Percentiles rank a stretch among this genome's conserved stretches.
phyloP scores from a whole-genome alignment of 2,888 invertebrate genomes.

The Brachypterus glaber region DNA sequence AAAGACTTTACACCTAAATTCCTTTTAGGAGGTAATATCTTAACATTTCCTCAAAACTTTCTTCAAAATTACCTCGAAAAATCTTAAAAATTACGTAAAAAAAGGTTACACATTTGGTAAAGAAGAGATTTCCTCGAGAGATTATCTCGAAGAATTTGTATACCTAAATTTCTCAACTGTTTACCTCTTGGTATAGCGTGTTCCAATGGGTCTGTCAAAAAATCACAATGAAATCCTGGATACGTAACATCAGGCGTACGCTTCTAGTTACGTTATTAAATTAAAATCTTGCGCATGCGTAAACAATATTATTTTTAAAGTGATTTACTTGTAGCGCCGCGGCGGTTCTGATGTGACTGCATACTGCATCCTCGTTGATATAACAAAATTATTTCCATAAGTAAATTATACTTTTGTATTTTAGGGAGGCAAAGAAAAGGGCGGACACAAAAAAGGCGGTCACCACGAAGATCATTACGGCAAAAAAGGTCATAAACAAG shows the following conservation, averaged over 20 bases:
- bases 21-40: too few relatives aligned
- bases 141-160: not conserved
- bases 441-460: constrained; percentile 44
- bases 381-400: not conserved
- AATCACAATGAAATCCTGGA: not conserved
- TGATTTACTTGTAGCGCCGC: not conserved
- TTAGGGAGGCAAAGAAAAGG: constrained; percentile 52
- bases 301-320: constrained; percentile 1
- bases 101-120: too few relatives aligned
- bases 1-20: not conserved
- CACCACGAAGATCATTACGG: constrained; percentile 48
- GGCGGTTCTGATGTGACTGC: not conserved
- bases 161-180: not conserved
- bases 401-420: constrained; percentile 4
- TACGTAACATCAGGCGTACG: too few relatives aligned
- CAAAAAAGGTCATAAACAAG: constrained; percentile 46
- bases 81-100: too few relatives aligned
- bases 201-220: constrained; percentile 2
- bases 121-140: too few relatives aligned
- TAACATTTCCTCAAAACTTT: too few relatives aligned
- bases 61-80: too few relatives aligned
- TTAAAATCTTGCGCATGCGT: not conserved
- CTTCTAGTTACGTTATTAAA: not conserved
- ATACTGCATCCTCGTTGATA: not conserved
- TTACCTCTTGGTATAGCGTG: not conserved